A percentile compares a stretch with the other conserved stretches of the same genome.
phyloP scores from a whole-genome alignment of 2,113 vertebrate species.

The Gallinago undulata region DNA sequence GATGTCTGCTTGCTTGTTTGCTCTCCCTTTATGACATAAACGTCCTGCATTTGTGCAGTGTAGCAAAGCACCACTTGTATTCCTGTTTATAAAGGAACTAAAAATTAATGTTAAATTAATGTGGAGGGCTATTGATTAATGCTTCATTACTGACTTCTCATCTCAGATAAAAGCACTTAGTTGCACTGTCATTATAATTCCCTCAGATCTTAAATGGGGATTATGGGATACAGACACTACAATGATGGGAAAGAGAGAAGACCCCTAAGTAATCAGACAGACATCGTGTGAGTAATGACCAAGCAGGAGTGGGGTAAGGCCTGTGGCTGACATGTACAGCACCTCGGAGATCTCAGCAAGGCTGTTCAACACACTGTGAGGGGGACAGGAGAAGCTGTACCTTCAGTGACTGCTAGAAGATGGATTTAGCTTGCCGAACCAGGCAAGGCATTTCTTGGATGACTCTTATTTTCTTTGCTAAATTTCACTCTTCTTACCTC shows the following conservation, averaged over 20 bases:
- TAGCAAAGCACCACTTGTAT: neutral
- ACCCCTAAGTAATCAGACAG: neutral
- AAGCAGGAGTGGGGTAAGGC: neutral
- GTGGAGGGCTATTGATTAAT: neutral
- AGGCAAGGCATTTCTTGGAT: neutral
- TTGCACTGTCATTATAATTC: neutral
- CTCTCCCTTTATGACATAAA: neutral
- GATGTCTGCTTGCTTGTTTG: neutral
- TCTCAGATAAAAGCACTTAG: neutral
- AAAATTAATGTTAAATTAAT: neutral
- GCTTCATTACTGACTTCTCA: neutral
- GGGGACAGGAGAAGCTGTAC: neutral
- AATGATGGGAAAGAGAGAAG: neutral
- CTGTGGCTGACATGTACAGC: accelerated
- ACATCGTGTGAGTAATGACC: accelerated
- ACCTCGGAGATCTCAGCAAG: neutral
- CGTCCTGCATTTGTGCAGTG: neutral
- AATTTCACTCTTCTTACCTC: neutral
- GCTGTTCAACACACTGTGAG: accelerated
- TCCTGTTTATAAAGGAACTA: neutral
- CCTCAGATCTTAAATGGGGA: neutral
- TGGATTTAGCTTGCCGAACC: neutral
- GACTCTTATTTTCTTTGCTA: neutral
- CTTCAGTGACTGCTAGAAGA: neutral
- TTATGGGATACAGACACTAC: neutral